phyloP scores from a whole-genome alignment of 2,888 invertebrate species.

The Zonitis immaculata region DNA sequence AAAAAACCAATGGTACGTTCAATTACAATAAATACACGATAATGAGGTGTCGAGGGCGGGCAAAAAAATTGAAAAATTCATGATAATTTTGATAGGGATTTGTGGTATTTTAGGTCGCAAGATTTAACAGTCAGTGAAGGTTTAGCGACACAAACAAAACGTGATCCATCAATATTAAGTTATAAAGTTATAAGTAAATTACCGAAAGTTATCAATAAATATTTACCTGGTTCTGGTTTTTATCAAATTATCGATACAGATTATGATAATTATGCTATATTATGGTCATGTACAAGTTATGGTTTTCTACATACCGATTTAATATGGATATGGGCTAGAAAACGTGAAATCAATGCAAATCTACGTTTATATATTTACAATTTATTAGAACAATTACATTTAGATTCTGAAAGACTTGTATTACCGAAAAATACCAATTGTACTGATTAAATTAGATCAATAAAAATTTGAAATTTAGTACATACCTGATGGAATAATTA shows the following conservation, averaged over 20 bases:
- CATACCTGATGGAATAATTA: not conserved
- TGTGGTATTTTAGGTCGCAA: slow-evolving; percentile 55
- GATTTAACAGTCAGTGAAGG: slow-evolving; percentile 58
- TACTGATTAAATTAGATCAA: slow-evolving; percentile 26
- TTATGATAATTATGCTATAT: slow-evolving; percentile 64
- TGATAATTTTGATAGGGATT: not conserved
- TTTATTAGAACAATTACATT: slow-evolving; percentile 54
- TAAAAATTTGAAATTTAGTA: too few species aligned
- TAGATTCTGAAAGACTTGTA: slow-evolving; percentile 67
- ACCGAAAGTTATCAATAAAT: slow-evolving; percentile 61
- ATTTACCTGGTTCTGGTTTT: slow-evolving; percentile 67
- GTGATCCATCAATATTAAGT: slow-evolving; percentile 48
- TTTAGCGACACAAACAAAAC: slow-evolving; percentile 54
- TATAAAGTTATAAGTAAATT: slow-evolving; percentile 59
- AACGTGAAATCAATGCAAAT: slow-evolving; percentile 60
- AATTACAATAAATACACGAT: not conserved
- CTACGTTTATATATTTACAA: slow-evolving; percentile 63
- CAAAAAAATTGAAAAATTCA: too few species aligned
- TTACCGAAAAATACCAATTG: slow-evolving; percentile 67
- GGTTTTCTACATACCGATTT: slow-evolving; percentile 62
- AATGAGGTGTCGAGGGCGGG: too few species aligned
- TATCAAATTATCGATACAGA: slow-evolving; percentile 70
- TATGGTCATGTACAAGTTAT: slow-evolving; percentile 70
- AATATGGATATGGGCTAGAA: slow-evolving; percentile 67
- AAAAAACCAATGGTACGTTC: slow-evolving; percentile 61